Evolutionary conservation across 35 echinoderm and acorn worm species (phyloP).

Genomic region (Lytechinus variegatus): DNA sequence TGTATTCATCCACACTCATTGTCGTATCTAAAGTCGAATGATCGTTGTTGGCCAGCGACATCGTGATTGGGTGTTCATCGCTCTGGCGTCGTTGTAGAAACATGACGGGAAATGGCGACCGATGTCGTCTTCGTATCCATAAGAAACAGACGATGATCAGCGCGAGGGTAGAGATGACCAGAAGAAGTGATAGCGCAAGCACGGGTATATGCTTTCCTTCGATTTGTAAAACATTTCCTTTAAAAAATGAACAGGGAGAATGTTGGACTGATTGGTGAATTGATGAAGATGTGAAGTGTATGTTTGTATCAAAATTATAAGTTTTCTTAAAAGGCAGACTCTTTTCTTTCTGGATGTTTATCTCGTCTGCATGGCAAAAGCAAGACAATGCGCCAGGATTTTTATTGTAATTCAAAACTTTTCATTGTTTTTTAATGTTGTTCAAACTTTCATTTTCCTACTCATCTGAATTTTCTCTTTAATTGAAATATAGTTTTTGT

Average conservation of each 20-base stretch:
- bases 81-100: neutral
- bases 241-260: neutral
- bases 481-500: too few relatives aligned
- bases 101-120: neutral
- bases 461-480: too few relatives aligned
- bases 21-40: neutral
- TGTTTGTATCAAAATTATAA: too few relatives aligned
- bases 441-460: too few relatives aligned
- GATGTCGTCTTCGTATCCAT: conserved; percentile 3
- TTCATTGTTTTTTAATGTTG: too few relatives aligned
- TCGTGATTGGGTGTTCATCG: conserved; percentile 44
- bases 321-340: too few relatives aligned
- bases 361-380: too few relatives aligned
- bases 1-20: neutral
- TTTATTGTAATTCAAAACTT: too few relatives aligned
- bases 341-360: too few relatives aligned
- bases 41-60: conserved; percentile 40
- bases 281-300: too few relatives aligned
- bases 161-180: neutral
- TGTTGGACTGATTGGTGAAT: too few relatives aligned
- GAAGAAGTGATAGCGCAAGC: neutral
- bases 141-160: conserved; percentile 10
- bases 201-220: neutral
- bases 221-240: neutral
- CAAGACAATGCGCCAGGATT: too few relatives aligned